Evolutionary conservation across 2,113 vertebrate genomes (phyloP).

Genomic region (Ascaphus truei): DNA sequence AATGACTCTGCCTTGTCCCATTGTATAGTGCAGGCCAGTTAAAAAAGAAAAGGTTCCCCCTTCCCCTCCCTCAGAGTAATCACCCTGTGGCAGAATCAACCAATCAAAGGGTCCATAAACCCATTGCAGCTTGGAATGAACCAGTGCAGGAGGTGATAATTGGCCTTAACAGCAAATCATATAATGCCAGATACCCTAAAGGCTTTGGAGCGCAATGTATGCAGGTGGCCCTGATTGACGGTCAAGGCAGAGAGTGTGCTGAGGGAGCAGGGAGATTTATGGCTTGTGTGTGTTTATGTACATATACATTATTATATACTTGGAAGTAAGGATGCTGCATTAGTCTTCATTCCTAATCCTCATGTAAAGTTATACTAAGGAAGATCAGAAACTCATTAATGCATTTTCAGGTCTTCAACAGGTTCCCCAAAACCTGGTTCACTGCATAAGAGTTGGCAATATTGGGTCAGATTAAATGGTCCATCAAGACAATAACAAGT

Average conservation of each 20-base stretch:
- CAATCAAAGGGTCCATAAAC: conserved; percentile 21
- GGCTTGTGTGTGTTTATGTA: not conserved
- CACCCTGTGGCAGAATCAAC: not conserved
- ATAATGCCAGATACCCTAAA: conserved; percentile 15
- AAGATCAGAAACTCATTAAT: too few relatives aligned
- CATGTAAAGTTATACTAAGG: too few relatives aligned
- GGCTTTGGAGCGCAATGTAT: not conserved
- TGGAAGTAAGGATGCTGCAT: not conserved
- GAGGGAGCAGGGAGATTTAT: conserved; percentile 16
- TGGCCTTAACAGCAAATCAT: conserved; percentile 13
- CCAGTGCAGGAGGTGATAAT: conserved; percentile 19
- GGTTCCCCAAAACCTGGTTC: too few relatives aligned
- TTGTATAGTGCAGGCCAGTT: conserved; percentile 2
- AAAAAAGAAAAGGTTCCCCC: conserved; percentile 11
- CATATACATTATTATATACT: not conserved
- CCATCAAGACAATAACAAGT: too few relatives aligned
- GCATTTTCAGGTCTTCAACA: too few relatives aligned
- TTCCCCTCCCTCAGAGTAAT: too few relatives aligned
- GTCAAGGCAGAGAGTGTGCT: not conserved
- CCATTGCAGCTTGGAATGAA: conserved; percentile 1
- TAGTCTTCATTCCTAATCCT: too few relatives aligned
- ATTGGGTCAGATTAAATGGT: too few relatives aligned
- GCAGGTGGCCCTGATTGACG: conserved; percentile 20
- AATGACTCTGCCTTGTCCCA: conserved; percentile 4
- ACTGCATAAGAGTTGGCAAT: too few relatives aligned